Evolutionary conservation across 2,888 invertebrate species (phyloP).

Genomic region (Trypoxylon attenuatum): DNA sequence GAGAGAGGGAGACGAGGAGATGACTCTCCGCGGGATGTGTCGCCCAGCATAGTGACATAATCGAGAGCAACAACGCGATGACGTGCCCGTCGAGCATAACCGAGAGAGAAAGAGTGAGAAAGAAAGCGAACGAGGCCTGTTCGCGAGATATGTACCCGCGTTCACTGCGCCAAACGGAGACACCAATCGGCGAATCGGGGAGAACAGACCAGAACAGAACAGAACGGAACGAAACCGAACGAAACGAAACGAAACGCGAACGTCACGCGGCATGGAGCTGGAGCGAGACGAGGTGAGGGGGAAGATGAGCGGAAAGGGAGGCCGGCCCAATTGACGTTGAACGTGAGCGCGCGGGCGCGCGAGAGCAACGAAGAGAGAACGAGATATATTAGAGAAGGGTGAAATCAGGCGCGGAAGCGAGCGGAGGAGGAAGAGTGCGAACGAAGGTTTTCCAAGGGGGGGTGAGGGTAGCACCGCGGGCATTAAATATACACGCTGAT

Average conservation of each 20-base stretch:
- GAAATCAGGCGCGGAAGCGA: constrained; percentile 7
- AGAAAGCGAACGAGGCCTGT: background rate
- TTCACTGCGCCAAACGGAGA: constrained; percentile 12
- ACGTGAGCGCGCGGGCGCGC: constrained; percentile 28
- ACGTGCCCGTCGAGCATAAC: constrained; percentile 28
- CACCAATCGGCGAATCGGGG: constrained; percentile 1
- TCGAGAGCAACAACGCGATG: constrained; percentile 54
- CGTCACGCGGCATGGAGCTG: background rate
- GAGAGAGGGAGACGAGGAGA: background rate
- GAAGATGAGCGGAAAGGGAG: background rate
- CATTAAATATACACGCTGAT: constrained; percentile 74
- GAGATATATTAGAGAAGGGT: background rate
- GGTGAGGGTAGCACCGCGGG: constrained; percentile 56
- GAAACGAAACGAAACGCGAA: constrained; percentile 7
- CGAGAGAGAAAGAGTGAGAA: constrained; percentile 25
- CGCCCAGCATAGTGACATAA: constrained; percentile 56
- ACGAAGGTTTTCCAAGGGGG: constrained; percentile 44
- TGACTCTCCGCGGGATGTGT: constrained; percentile 37
- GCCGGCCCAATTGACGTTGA: background rate
- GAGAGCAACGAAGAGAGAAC: constrained; percentile 4
- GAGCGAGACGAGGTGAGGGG: background rate
- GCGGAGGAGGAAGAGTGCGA: constrained; percentile 35
- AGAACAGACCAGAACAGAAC: constrained; percentile 14
- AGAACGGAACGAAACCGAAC: background rate
- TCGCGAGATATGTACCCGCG: too few relatives aligned